Evolutionary conservation across 53 echinoderm and acorn worm species (phyloP).

Genomic region (Mesocentrotus franciscanus): DNA sequence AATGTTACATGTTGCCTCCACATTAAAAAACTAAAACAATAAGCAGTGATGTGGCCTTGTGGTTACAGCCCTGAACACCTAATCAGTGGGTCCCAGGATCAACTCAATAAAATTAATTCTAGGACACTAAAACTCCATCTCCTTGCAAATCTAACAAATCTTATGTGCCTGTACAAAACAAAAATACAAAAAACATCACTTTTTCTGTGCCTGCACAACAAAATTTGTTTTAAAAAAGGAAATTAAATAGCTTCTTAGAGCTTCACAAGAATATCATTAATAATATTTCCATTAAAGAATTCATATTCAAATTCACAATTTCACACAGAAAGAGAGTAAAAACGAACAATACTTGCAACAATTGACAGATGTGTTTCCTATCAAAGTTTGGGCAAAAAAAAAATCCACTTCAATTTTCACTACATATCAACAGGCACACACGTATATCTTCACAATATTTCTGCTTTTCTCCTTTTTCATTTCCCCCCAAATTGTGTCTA

Average conservation of each 20-base stretch:
- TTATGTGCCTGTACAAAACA: background rate
- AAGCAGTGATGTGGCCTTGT: background rate
- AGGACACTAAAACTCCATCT: background rate
- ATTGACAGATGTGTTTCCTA: background rate
- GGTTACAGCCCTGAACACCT: background rate
- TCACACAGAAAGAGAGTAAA: background rate
- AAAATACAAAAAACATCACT: background rate
- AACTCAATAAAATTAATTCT: background rate
- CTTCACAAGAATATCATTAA: slow-evolving; percentile 7
- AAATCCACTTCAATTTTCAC: background rate
- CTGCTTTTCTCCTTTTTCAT: background rate
- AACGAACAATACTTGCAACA: background rate
- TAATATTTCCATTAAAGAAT: background rate
- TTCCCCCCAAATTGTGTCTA: background rate
- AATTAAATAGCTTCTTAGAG: background rate
- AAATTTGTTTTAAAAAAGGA: background rate
- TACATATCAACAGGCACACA: slow-evolving; percentile 18
- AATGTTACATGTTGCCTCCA: no score
- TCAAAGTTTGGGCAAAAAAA: background rate
- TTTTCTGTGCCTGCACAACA: slow-evolving; percentile 34
- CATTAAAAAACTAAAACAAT: no score
- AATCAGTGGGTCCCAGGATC: background rate
- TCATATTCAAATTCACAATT: background rate
- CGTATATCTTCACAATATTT: background rate
- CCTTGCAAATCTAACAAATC: background rate